Evolutionary conservation across 2,888 invertebrate genomes (phyloP).

Genomic region (Palloptera scutellata): DNA sequence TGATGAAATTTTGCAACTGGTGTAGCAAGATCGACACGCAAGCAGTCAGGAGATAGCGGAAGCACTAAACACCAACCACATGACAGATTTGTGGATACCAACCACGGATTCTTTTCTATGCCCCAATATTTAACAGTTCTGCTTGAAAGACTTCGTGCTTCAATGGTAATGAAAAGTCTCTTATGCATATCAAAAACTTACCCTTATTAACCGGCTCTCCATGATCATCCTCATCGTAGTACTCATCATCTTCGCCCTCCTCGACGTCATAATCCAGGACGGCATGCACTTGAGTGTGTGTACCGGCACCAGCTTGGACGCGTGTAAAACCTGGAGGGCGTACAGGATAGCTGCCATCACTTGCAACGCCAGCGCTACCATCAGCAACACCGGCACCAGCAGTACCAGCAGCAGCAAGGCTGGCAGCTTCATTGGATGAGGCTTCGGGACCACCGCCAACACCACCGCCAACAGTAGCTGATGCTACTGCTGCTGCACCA

Average conservation of each 20-base stretch:
- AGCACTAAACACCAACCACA: no score
- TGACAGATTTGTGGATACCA: no score
- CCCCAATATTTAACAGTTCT: no score
- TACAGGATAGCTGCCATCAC: constrained; percentile 56
- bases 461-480: constrained; percentile 34
- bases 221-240: constrained; percentile 57
- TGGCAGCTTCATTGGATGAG: constrained; percentile 43
- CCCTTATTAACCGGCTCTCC: constrained; percentile 46
- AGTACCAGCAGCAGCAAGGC: constrained; percentile 30
- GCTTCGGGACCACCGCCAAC: constrained; percentile 22
- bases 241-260: constrained; percentile 61
- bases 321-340: constrained; percentile 73
- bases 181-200: no score
- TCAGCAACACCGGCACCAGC: constrained; percentile 40
- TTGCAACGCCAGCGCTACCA: constrained; percentile 34
- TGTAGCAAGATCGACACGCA: no score
- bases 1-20: no score
- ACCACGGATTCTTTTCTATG: no score
- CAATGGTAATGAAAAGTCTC: no score
- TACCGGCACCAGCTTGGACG: constrained; percentile 68
- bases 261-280: constrained; percentile 64
- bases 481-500: constrained; percentile 24
- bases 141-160: no score
- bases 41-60: no score
- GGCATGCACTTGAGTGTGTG: constrained; percentile 66